Evolutionary conservation across 2,797 vertebrate genomes (phyloP).

Genomic region (Mionectes olivaceus): DNA sequence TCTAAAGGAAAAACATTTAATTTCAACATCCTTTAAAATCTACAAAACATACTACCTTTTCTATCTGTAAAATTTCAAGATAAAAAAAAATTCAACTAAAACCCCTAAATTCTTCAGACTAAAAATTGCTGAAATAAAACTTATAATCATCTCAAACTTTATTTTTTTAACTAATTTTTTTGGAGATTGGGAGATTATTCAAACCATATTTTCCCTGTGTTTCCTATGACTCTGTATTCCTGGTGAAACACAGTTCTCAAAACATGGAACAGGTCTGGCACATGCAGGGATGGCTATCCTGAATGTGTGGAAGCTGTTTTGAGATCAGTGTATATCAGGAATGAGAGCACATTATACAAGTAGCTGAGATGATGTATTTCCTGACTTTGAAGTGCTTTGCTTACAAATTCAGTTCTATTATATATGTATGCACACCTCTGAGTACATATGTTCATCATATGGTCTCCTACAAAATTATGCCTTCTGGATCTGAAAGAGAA

Average conservation of each 20-base stretch:
- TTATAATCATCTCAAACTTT: background rate
- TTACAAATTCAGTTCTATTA: background rate
- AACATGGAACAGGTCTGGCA: background rate
- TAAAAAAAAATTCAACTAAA: background rate
- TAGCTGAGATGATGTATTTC: background rate
- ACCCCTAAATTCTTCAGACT: background rate
- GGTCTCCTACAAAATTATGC: background rate
- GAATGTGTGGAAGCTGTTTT: background rate
- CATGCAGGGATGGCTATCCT: background rate
- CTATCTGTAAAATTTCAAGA: background rate
- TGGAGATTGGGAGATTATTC: background rate
- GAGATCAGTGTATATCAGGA: background rate
- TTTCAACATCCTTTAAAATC: background rate
- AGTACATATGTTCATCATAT: background rate
- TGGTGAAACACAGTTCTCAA: background rate
- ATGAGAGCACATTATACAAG: background rate
- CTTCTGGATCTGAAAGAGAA: background rate
- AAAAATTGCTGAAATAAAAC: background rate
- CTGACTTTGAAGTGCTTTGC: background rate
- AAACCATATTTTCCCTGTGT: background rate
- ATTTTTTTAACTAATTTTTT: background rate
- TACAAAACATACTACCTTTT: background rate
- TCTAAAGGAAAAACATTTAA: background rate
- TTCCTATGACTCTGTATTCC: background rate
- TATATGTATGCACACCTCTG: background rate